phyloP scores from a whole-genome alignment of 2,797 vertebrate species.

The Eutrigla gurnardus region DNA sequence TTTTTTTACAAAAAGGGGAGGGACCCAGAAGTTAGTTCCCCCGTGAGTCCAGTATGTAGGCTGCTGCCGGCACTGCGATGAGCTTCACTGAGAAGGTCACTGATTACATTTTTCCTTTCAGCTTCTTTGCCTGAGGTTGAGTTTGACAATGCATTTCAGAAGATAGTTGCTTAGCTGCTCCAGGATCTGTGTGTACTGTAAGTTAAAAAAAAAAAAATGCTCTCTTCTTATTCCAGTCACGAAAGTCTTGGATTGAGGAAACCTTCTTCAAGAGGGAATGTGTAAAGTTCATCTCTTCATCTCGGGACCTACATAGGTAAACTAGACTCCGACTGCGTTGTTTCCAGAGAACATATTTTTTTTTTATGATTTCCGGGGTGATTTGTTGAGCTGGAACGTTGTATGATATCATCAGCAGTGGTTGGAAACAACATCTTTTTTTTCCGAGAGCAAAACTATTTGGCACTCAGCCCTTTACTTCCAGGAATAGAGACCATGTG shows the following conservation, averaged over 20 bases:
- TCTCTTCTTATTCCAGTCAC: conserved; percentile 78
- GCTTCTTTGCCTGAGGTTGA: conserved; percentile 22
- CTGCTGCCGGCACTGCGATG: conserved; percentile 42
- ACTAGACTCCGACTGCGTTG: conserved; percentile 10
- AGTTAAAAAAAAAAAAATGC: conserved; percentile 18
- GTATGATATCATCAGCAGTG: conserved; percentile 29
- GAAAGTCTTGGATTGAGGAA: conserved; percentile 93
- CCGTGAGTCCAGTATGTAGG: conserved; percentile 14
- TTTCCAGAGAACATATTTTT: neutral
- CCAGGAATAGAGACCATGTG: conserved; percentile 52
- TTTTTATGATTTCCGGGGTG: conserved; percentile 31
- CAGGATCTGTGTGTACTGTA: conserved; percentile 12
- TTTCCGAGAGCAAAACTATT: conserved; percentile 45
- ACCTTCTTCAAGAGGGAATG: conserved; percentile 94
- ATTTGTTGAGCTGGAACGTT: conserved; percentile 6
- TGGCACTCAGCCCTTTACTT: conserved; percentile 50
- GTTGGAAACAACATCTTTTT: conserved; percentile 35
- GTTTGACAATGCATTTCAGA: conserved; percentile 8
- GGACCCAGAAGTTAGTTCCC: conserved; percentile 4
- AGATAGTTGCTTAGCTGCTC: neutral
- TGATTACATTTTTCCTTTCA: conserved; percentile 6
- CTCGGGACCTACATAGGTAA: conserved; percentile 93
- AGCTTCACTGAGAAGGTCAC: conserved; percentile 67
- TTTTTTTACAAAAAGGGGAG: conserved; percentile 27
- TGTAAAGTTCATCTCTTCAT: conserved; percentile 88